Base-by-base conservation (phyloP, 2,113 vertebrate genomes). In the Passerina amoena region DNA sequence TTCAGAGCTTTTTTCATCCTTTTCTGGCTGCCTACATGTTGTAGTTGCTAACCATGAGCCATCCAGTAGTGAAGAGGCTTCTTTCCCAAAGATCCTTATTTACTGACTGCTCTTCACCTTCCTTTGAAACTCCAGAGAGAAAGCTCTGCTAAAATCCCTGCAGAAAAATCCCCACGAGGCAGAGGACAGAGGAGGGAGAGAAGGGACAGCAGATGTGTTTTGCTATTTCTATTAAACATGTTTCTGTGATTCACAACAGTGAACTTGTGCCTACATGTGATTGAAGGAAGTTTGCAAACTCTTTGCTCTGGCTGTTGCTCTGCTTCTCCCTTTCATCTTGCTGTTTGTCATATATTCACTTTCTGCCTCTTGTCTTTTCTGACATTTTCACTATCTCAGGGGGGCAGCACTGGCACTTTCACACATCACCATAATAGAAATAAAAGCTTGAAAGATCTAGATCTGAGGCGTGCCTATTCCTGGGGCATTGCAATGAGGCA, bases 391-490 rank as follows among this genome's bases (percentile, higher is more conserved):
- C 70, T 51, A 5, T 92, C 87, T 92, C 89, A 75, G 57, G 63
- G 48, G 88, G 84, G 66, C 76, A 86, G 57, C 61, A 64, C 60
- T 90, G 88, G 64, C 80, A 64, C 68, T 96, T 96, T 81, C 82
- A 83, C 86, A 84, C 77, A 86, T 91, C 77, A 91, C 73, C 40
- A 13, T 94, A 95, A 92, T 84, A 82, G 89, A 97, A 94, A 91
- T 87, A 94, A 94, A 95, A 92, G 57, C 83, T 82, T 88, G 89
- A 97, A 89, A 91, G 63, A 79, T 69, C 6, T 11, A 89, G 83
- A 96, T 96, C 83, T 85, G 73, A 94, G 73, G 31, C 48, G 23
- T 95, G 88, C 31, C 83, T 96, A 37, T 94, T 96, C 88, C 88
- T 81, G 50, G 72, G 77, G 77, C 76, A 56, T 50, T 92, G 72